A percentile compares a stretch with the other conserved stretches of the same genome.
phyloP scores from a whole-genome alignment of 2,113 vertebrate species.

The Epinephelus fuscoguttatus region DNA sequence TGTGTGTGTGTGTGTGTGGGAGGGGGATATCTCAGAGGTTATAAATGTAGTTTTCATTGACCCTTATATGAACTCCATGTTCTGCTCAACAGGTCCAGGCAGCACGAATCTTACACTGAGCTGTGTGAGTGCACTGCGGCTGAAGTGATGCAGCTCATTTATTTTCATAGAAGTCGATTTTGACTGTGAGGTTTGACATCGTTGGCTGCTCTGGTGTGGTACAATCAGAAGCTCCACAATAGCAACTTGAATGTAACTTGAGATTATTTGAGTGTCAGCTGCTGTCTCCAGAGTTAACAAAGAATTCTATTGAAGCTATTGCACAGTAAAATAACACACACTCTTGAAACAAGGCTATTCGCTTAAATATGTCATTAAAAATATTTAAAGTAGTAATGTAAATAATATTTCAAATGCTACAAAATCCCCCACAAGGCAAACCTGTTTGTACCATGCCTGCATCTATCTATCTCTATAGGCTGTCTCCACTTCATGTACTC shows the following conservation, averaged over 20 bases:
- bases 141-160: too few species aligned
- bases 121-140: background rate
- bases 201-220: background rate
- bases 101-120: background rate
- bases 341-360: background rate
- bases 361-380: background rate
- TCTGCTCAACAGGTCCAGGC: slow-evolving; percentile 27
- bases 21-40: background rate
- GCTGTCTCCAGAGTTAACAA: too few species aligned
- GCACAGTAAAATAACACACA: background rate
- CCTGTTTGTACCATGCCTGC: too few species aligned
- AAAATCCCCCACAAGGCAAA: too few species aligned
- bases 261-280: too few species aligned
- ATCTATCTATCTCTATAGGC: too few species aligned
- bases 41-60: slow-evolving; percentile 29
- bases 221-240: too few species aligned
- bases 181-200: background rate
- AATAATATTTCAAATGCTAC: too few species aligned
- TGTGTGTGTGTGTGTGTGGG: slow-evolving; percentile 14
- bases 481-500: too few species aligned
- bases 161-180: background rate
- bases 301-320: background rate
- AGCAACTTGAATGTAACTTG: too few species aligned
- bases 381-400: too few species aligned
- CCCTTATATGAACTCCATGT: slow-evolving; percentile 15